Evolutionary conservation across 2,888 invertebrate species (phyloP), one percentile per base, ranked within the genome.

Genomic region (Epirrhoe alternata): DNA sequence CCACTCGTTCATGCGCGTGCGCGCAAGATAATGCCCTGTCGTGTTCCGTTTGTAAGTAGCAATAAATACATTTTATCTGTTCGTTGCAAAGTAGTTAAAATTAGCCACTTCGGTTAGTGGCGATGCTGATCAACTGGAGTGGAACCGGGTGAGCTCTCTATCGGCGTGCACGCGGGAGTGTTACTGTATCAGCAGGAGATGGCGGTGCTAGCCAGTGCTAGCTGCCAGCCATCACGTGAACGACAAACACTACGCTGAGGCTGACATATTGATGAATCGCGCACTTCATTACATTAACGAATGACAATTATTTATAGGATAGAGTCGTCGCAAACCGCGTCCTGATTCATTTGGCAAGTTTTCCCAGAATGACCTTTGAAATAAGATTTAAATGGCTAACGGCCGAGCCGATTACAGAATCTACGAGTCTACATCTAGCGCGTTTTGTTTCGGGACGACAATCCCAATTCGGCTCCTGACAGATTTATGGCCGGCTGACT

Each of bases 401-500:
- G 74, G 64, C 67, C 74, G 52, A 35, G 65, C 68, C 74, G 56
- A 77, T 78, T 54, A 78, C 76, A 77, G 73, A 73, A 77, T 70
- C 75, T 61, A 71, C 60, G 72, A 77, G 76, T 77, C 75, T 76
- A 76, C 75, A 69, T 71, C 59, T 72, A 71, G 64, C 66, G 62
- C 65, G 67, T 69, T 64, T 55, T 49, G 71, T 62, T 53, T 50
- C 61, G 61, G 83, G 79, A 73, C 84, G 78, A 78, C 81, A 82
- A 82, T 85, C 80, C 72, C 74, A 77, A 77, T 76, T 76, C 68
- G 74, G 74, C 76, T 73, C 70, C 77, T 71, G 86, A 86, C 84
- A 86, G 86, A 87, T 88, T 87, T 87, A 88, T 87, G 76, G 80
- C 73, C 69, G 75, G 75, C 76, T 75, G 81, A 80, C 76, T 74